Evolutionary conservation across 2,113 vertebrate species (phyloP).

Genomic region (Natator depressus): DNA sequence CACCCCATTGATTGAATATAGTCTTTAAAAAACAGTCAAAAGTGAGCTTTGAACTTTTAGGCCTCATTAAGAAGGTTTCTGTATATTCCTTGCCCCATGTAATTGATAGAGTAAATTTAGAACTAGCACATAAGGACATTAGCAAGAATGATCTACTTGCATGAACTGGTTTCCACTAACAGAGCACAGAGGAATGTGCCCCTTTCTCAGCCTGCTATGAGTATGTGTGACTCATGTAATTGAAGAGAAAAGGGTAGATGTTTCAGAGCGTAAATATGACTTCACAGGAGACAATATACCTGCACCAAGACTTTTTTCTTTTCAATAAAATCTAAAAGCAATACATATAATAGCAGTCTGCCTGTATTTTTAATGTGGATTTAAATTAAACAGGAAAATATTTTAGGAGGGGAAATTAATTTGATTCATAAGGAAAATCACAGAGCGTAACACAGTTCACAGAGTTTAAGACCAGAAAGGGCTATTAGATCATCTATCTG

Average conservation of each 20-base stretch:
- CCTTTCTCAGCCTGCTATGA: not conserved
- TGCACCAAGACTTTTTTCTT: not conserved
- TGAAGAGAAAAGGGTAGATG: not conserved
- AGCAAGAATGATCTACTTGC: not conserved
- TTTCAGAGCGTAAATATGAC: not conserved
- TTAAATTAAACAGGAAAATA: not conserved
- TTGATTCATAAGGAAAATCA: not conserved
- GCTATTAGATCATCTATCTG: too few species aligned
- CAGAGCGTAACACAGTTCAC: too few species aligned
- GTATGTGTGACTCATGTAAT: not conserved
- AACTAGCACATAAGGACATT: fast-evolving
- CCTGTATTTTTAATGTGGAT: not conserved
- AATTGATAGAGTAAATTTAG: not conserved
- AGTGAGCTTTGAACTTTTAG: not conserved
- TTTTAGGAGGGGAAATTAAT: not conserved
- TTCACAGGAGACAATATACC: not conserved
- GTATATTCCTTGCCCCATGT: not conserved
- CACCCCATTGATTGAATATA: not conserved
- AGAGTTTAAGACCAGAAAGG: too few species aligned
- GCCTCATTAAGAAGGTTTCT: not conserved
- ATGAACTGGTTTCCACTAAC: not conserved
- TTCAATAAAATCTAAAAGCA: not conserved
- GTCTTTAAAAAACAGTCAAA: not conserved
- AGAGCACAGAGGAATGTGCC: not conserved
- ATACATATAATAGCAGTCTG: not conserved